Percentiles rank a stretch among this genome's conserved stretches.
Evolutionary conservation across 2,113 vertebrate species (phyloP).

Genomic region (Epinephelus lanceolatus): DNA sequence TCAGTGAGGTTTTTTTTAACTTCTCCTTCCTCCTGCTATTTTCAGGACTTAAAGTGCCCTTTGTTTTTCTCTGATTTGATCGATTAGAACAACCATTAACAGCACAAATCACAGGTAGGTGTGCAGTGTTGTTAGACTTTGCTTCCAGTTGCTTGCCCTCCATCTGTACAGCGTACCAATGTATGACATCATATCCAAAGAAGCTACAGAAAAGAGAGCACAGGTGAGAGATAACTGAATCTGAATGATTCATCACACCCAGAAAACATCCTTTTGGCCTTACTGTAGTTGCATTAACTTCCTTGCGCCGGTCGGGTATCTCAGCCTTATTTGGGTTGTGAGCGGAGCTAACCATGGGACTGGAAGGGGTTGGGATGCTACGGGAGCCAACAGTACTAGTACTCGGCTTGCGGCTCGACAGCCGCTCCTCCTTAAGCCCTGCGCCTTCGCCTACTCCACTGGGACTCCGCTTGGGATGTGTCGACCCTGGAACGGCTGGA

Average conservation of each 20-base stretch:
- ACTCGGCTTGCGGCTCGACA: constrained; percentile 87
- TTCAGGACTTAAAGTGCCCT: no score
- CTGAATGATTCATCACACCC: not conserved
- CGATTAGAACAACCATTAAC: no score
- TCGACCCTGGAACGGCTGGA: constrained; percentile 84
- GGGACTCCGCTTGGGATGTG: constrained; percentile 91
- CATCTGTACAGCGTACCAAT: no score
- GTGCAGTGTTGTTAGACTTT: no score
- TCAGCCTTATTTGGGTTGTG: constrained; percentile 95
- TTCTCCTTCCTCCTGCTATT: no score
- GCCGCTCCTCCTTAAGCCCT: constrained; percentile 89
- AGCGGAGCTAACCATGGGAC: constrained; percentile 94
- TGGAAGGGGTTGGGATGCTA: constrained; percentile 89
- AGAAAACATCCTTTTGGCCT: constrained; percentile 39
- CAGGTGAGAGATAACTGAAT: constrained; percentile 5
- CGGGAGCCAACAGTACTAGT: constrained; percentile 84
- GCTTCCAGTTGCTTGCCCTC: no score
- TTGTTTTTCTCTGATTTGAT: no score
- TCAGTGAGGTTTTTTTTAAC: no score
- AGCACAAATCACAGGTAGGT: no score
- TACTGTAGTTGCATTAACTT: constrained; percentile 85
- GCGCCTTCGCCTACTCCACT: constrained; percentile 86
- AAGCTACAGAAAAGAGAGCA: constrained; percentile 5
- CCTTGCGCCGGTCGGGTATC: constrained; percentile 93
- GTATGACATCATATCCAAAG: no score